Evolutionary conservation across 2,888 invertebrate species (phyloP).

Genomic region (Cotesia congregata): DNA sequence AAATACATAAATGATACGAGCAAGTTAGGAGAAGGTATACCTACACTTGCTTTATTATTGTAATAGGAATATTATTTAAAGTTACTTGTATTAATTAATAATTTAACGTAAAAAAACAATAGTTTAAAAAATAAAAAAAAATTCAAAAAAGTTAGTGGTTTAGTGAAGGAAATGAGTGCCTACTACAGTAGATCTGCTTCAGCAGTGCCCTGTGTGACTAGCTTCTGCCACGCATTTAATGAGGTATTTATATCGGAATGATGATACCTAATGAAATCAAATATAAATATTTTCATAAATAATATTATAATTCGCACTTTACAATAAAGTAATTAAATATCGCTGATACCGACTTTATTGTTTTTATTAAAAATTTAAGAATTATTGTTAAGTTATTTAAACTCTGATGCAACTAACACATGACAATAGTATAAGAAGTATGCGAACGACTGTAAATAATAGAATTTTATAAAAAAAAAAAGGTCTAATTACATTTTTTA

Average conservation of each 20-base stretch:
- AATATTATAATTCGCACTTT: neutral
- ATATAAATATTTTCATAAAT: constrained; percentile 3
- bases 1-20: constrained; percentile 50
- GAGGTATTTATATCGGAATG: constrained; percentile 71
- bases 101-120: constrained; percentile 43
- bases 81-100: constrained; percentile 39
- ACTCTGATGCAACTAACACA: no score
- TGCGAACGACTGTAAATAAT: no score
- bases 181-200: constrained; percentile 70
- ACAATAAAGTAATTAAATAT: no score
- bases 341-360: no score
- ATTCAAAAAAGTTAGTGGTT: constrained; percentile 63
- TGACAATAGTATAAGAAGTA: no score
- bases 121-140: constrained; percentile 27
- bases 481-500: no score
- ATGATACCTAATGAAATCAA: constrained; percentile 63
- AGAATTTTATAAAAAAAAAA: no score
- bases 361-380: no score
- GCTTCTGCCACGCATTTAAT: constrained; percentile 69
- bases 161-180: constrained; percentile 68
- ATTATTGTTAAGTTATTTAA: no score
- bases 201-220: constrained; percentile 70
- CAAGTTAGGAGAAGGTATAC: constrained; percentile 70
- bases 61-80: constrained; percentile 50
- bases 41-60: constrained; percentile 64